Conservation (phyloP, 2,113 vertebrate genomes). For the Pachypanchax playfairii region DNA sequence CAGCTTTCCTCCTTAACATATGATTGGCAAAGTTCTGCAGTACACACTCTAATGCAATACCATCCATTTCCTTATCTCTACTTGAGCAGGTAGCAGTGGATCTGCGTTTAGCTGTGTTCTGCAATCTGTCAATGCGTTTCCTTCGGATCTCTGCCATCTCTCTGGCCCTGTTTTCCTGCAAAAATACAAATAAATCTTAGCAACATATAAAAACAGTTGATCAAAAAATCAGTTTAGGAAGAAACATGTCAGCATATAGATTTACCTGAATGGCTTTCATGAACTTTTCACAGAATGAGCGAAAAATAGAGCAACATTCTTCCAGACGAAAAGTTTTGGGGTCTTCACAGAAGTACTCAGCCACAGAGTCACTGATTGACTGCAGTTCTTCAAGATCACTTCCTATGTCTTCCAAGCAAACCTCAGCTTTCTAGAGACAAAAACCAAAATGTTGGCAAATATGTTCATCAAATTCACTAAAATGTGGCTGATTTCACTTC, state of each 20-base stretch:
- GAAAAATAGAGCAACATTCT: conserved; percentile 80
- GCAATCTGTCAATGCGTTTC: conserved; percentile 64
- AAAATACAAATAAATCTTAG: not conserved
- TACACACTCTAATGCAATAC: conserved; percentile 72
- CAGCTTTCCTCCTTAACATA: conserved; percentile 42
- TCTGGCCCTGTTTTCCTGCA: conserved; percentile 78
- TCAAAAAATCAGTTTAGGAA: not conserved
- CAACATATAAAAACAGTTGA: not conserved
- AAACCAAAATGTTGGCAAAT: conserved; percentile 12
- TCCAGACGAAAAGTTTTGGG: conserved; percentile 76
- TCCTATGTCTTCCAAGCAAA: conserved; percentile 61
- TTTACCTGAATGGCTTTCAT: conserved; percentile 74
- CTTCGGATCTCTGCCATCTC: conserved; percentile 74
- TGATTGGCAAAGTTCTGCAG: conserved; percentile 63
- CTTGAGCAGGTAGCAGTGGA: conserved; percentile 81
- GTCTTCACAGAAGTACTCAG: conserved; percentile 82
- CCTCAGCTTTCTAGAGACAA: conserved; percentile 67
- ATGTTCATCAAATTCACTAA: not conserved
- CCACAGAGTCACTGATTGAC: conserved; percentile 68
- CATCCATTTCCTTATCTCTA: conserved; percentile 76
- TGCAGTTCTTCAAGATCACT: conserved; percentile 61
- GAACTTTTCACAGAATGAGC: conserved; percentile 79
- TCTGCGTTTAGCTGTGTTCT: conserved; percentile 70
- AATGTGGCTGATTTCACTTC: not conserved
- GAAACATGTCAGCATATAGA: not conserved